Evolutionary conservation across 35 echinoderm and acorn worm species (phyloP).

Genomic region (Lytechinus pictus): DNA sequence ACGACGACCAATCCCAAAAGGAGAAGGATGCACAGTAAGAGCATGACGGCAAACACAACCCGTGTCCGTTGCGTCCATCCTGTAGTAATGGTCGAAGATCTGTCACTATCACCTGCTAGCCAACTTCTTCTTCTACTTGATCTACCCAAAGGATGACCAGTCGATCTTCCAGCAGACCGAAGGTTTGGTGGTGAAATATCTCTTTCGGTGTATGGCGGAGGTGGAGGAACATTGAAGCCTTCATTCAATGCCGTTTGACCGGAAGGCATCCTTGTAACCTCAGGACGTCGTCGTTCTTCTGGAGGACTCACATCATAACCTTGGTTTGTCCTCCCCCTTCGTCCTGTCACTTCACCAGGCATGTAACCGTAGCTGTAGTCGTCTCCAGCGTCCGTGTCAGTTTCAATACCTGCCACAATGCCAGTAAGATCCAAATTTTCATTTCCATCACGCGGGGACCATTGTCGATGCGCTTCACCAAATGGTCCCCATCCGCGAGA

Average conservation of each 20-base stretch:
- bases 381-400: not conserved
- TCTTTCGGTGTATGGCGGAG: conserved; percentile 31
- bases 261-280: not conserved
- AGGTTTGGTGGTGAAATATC: not conserved
- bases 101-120: not conserved
- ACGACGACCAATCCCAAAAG: conserved; percentile 23
- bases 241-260: not conserved
- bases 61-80: conserved; percentile 26
- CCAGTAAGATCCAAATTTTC: not conserved
- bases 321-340: conserved; percentile 21
- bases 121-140: not conserved
- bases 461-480: not conserved
- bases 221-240: not conserved
- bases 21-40: conserved; percentile 15
- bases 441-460: not conserved
- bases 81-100: not conserved
- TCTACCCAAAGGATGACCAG: not conserved
- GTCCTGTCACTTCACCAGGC: not conserved
- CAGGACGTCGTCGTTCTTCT: not conserved
- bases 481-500: conserved; percentile 18
- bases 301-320: conserved; percentile 32
- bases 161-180: not conserved
- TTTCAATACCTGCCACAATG: conserved; percentile 24
- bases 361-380: not conserved
- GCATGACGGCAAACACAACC: conserved; percentile 36